phyloP scores from a whole-genome alignment of 2,888 invertebrate species.

The Sphaeridia pumilis region DNA sequence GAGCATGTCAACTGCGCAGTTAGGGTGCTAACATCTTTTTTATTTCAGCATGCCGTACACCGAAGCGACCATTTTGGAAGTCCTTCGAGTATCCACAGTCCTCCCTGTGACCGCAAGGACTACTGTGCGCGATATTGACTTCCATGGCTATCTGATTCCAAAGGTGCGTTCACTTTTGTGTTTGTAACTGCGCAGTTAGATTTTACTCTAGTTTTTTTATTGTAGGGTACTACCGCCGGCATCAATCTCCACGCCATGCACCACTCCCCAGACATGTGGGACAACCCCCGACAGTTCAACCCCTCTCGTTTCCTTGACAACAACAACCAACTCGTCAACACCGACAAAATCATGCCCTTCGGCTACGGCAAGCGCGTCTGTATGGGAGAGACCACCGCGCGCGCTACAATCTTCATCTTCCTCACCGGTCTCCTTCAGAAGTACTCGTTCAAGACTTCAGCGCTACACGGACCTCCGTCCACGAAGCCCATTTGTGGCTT shows the following conservation, averaged over 20 bases:
- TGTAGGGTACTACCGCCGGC: slow-evolving; percentile 19
- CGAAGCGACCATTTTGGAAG: slow-evolving; percentile 23
- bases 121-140: slow-evolving; percentile 2
- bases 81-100: slow-evolving; percentile 16
- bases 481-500: slow-evolving; percentile 15
- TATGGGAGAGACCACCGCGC: slow-evolving; percentile 19
- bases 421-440: slow-evolving; percentile 21
- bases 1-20: not conserved
- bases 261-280: slow-evolving; percentile 19
- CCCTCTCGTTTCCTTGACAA: slow-evolving; percentile 24
- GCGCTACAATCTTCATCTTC: slow-evolving; percentile 20
- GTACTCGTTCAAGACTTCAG: slow-evolving; percentile 14
- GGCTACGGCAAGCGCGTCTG: slow-evolving; percentile 25
- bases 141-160: slow-evolving; percentile 17
- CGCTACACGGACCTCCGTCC: slow-evolving; percentile 6
- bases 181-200: not conserved
- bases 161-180: slow-evolving; percentile 17
- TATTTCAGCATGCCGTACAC: slow-evolving; percentile 22
- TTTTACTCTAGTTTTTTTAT: not conserved
- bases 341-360: slow-evolving; percentile 22
- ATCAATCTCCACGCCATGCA: slow-evolving; percentile 22
- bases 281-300: slow-evolving; percentile 17
- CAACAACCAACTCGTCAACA: slow-evolving; percentile 18
- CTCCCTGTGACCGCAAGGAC: slow-evolving; percentile 16
- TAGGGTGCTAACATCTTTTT: not conserved